These are phyloP conservation scores for Diploptera punctata DNA, from an alignment of 2,888 invertebrate species.

Conservation along the genomic window DNA sequence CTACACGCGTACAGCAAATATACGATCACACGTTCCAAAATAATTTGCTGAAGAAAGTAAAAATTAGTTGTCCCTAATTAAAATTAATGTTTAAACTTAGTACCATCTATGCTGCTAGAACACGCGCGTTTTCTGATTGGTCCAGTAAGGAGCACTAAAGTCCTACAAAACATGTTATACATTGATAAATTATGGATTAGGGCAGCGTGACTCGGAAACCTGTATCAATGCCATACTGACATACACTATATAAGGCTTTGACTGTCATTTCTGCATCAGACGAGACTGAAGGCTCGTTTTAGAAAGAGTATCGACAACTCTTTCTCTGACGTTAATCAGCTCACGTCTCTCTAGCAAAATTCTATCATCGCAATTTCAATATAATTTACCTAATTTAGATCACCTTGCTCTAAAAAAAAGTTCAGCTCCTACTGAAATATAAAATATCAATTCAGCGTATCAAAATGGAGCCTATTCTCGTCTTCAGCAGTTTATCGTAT, in stretches of 20 bases:
- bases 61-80: too few species aligned
- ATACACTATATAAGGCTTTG: neutral
- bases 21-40: too few species aligned
- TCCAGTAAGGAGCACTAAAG: neutral
- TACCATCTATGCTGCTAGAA: too few species aligned
- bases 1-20: too few species aligned
- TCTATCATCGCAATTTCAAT: too few species aligned
- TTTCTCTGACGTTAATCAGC: neutral
- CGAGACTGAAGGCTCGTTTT: slow-evolving; percentile 2
- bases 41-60: too few species aligned
- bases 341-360: too few species aligned
- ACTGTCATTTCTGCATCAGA: neutral
- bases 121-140: neutral
- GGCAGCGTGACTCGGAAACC: neutral
- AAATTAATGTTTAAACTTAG: too few species aligned
- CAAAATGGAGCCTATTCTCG: neutral
- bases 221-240: slow-evolving; percentile 17
- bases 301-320: neutral
- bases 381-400: too few species aligned
- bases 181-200: neutral
- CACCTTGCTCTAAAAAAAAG: too few species aligned
- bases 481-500: neutral
- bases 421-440: too few species aligned
- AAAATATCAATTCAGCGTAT: too few species aligned
- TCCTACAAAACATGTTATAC: neutral